Evolutionary conservation across 2,797 vertebrate genomes (phyloP).

Genomic region (Sebastes cheni): DNA sequence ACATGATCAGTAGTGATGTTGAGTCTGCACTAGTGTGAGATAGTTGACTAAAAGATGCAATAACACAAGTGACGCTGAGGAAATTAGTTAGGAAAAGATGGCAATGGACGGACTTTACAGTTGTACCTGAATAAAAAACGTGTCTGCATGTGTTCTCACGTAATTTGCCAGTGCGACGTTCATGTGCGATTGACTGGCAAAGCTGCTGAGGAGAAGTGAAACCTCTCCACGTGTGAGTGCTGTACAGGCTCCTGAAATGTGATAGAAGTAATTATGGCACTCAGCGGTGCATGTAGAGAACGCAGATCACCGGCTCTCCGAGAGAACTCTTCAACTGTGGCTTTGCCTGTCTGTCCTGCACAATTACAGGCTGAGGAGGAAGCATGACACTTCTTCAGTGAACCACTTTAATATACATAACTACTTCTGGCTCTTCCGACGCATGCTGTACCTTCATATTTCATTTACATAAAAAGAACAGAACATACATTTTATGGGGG

Average conservation of each 20-base stretch:
- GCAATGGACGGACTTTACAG: neutral
- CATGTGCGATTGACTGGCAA: neutral
- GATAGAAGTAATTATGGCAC: conserved; percentile 60
- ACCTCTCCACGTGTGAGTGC: conserved; percentile 33
- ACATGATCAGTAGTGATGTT: neutral
- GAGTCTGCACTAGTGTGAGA: neutral
- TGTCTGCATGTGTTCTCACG: neutral
- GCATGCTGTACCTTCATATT: neutral
- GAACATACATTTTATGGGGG: neutral
- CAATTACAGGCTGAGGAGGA: conserved; percentile 49
- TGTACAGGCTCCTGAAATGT: conserved; percentile 44
- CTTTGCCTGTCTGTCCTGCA: conserved; percentile 26
- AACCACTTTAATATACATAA: conserved; percentile 27
- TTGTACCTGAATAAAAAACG: neutral
- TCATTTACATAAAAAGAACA: conserved; percentile 24
- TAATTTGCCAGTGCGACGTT: neutral
- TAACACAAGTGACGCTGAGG: neutral
- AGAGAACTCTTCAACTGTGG: conserved; percentile 28
- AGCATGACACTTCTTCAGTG: conserved; percentile 18
- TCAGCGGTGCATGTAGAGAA: conserved; percentile 56
- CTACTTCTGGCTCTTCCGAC: conserved; percentile 1
- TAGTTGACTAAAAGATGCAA: neutral
- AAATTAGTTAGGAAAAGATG: neutral
- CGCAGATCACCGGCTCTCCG: conserved; percentile 29
- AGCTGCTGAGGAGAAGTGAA: conserved; percentile 16